phyloP scores from a whole-genome alignment of 2,888 invertebrate genomes.

The Shargacucullia verbasci region DNA sequence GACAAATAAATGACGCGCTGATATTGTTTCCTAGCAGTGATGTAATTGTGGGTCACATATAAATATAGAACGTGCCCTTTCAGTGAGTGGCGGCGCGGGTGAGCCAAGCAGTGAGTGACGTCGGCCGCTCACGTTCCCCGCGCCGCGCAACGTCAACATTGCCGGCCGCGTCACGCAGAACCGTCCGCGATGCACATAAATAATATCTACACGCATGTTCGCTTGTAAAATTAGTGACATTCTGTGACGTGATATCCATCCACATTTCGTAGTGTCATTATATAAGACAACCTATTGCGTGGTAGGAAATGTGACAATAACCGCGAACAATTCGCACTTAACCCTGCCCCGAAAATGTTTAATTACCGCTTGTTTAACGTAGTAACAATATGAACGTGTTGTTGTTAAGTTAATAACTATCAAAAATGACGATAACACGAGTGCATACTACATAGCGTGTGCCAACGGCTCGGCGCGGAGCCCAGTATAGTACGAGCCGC shows the following conservation, averaged over 20 bases:
- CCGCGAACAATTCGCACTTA: conserved; percentile 51
- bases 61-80: conserved; percentile 88
- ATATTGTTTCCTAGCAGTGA: conserved; percentile 75
- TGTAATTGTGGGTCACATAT: conserved; percentile 81
- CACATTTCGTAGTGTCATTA: conserved; percentile 40
- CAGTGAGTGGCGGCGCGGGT: conserved; percentile 84
- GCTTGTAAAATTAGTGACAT: conserved; percentile 57
- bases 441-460: conserved; percentile 73
- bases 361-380: conserved; percentile 59
- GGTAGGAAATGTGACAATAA: conserved; percentile 52
- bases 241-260: conserved; percentile 51
- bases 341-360: conserved; percentile 48
- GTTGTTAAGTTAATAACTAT: conserved; percentile 70
- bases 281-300: conserved; percentile 48
- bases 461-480: conserved; percentile 67
- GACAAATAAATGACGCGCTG: conserved; percentile 71
- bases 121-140: conserved; percentile 84
- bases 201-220: conserved; percentile 75
- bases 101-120: conserved; percentile 84
- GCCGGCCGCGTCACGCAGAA: conserved; percentile 79
- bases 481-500: conserved; percentile 78
- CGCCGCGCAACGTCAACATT: conserved; percentile 86
- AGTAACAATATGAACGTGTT: conserved; percentile 62
- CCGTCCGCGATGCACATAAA: conserved; percentile 72
- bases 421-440: conserved; percentile 81